Percentiles rank a stretch among this genome's conserved stretches.
Conservation (phyloP, 2,888 invertebrate genomes). For the Hydropsyche betteni region DNA sequence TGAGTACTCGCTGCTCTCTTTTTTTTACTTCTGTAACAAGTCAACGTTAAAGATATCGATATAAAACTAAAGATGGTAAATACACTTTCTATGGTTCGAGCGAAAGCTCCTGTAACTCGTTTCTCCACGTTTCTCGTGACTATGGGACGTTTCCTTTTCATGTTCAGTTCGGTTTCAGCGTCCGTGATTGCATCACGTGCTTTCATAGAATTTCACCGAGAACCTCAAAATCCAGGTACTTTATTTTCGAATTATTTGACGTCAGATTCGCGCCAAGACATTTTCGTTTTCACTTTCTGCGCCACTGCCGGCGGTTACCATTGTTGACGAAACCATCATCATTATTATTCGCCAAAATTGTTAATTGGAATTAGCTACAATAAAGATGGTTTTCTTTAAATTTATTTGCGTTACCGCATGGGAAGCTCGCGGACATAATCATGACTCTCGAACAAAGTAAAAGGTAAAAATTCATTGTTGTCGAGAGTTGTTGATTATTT, state of each 20-base stretch:
- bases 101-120: conserved; percentile 27
- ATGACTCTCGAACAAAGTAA: conserved; percentile 18
- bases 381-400: conserved; percentile 24
- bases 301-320: not conserved
- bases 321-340: conserved; percentile 20
- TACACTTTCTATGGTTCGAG: conserved; percentile 26
- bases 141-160: conserved; percentile 20
- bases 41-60: conserved; percentile 13
- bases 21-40: not conserved
- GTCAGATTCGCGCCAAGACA: not conserved
- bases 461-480: conserved; percentile 24
- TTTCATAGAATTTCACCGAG: too few relatives aligned
- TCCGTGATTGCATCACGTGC: conserved; percentile 16
- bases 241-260: too few relatives aligned
- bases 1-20: conserved; percentile 6
- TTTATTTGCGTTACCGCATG: conserved; percentile 32
- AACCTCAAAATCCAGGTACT: too few relatives aligned
- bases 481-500: conserved; percentile 2
- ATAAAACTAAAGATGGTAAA: conserved; percentile 25
- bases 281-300: conserved; percentile 22
- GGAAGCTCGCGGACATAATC: conserved; percentile 25
- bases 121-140: conserved; percentile 11
- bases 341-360: conserved; percentile 18
- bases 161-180: conserved; percentile 31
- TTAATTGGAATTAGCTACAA: conserved; percentile 28